Conservation (phyloP, 2,113 vertebrate species). For the Myocastor coypus region DNA sequence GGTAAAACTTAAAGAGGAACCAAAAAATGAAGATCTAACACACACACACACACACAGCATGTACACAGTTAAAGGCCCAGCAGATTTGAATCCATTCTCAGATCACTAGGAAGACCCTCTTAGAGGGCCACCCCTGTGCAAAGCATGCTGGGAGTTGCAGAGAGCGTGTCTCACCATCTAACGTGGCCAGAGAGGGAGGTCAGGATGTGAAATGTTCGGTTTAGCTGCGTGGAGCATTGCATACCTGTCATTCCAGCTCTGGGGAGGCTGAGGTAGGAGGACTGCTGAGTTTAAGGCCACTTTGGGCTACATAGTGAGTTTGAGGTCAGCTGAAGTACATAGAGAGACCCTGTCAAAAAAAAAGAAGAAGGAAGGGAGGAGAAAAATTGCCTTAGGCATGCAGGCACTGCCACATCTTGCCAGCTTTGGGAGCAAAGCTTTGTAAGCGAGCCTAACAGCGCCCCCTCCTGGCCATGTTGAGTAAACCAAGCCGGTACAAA, state of each 20-base stretch:
- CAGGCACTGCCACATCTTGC: not conserved
- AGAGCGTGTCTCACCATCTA: not conserved
- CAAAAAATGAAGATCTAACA: slow-evolving; percentile 16
- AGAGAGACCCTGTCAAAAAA: not conserved
- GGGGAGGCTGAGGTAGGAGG: not conserved
- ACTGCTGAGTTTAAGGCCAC: not conserved
- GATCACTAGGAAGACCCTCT: not conserved
- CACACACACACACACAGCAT: too few species aligned
- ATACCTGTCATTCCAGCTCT: not conserved
- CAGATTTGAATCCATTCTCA: not conserved
- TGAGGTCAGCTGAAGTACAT: not conserved
- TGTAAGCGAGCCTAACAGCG: slow-evolving; percentile 50
- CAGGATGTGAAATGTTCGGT: not conserved
- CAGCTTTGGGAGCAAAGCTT: not conserved
- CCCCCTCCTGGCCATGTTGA: slow-evolving; percentile 72
- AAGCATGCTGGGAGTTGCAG: not conserved
- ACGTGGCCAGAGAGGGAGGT: not conserved
- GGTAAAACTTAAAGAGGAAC: slow-evolving; percentile 57
- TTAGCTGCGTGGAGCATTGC: not conserved
- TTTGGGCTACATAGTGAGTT: not conserved
- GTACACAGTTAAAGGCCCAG: not conserved
- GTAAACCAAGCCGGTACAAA: slow-evolving; percentile 30
- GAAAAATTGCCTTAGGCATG: not conserved
- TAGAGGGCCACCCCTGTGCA: not conserved
- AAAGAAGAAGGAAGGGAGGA: too few species aligned